These are phyloP conservation scores for Aphaenogaster ashmeadi DNA, from an alignment of 1,140 invertebrate genomes.

Conservation along the genomic window DNA sequence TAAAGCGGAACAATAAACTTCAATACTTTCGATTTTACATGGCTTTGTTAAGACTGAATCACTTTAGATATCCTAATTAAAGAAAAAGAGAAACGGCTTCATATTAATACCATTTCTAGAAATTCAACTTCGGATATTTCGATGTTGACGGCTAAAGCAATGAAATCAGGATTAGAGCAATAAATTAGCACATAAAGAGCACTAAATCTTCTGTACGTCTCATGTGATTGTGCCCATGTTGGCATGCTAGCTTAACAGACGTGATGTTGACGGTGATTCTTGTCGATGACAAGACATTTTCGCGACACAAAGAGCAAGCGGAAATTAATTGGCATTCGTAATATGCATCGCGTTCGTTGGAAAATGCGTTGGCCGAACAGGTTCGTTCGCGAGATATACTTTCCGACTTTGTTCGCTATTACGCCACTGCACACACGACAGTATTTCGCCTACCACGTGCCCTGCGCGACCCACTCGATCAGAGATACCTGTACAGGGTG, in stretches of 20 bases:
- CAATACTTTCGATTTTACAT: not conserved
- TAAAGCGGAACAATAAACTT: not conserved
- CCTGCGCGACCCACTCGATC: not conserved
- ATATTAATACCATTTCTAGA: not conserved
- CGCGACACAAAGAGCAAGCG: conserved; percentile 34
- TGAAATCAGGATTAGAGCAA: too few relatives aligned
- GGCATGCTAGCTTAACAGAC: too few relatives aligned
- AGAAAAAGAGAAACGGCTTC: not conserved
- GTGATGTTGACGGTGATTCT: too few relatives aligned
- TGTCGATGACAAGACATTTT: not conserved
- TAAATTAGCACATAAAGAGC: too few relatives aligned
- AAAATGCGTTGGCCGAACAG: conserved; percentile 68
- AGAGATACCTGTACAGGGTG: conserved; percentile 58
- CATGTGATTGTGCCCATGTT: too few relatives aligned
- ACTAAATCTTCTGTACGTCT: too few relatives aligned
- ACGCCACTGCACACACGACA: conserved; percentile 65
- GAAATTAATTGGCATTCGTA: conserved; percentile 65
- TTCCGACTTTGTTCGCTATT: conserved; percentile 69
- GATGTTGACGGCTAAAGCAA: not conserved
- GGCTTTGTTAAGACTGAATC: not conserved
- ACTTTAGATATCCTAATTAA: not conserved
- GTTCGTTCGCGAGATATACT: conserved; percentile 61
- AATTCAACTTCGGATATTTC: not conserved
- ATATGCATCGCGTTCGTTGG: conserved; percentile 55
- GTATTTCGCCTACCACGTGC: conserved; percentile 74